Base-by-base conservation (phyloP, 2,113 vertebrate genomes). In the Chloropsis cyanopogon region DNA sequence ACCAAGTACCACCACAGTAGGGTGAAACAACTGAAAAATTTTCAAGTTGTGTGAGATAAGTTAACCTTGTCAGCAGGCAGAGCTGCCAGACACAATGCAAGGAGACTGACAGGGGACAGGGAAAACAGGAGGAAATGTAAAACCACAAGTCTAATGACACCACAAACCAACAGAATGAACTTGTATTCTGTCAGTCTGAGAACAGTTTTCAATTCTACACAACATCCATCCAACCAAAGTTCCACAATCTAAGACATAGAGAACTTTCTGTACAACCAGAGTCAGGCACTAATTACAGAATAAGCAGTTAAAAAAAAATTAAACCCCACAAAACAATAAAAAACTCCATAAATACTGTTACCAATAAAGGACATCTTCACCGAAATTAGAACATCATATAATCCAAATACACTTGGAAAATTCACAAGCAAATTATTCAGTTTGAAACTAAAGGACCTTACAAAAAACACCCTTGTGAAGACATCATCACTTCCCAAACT, bases 1-100 rank as follows among this genome's bases (percentile, higher is more conserved):
- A 71, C 11, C 5, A 4, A 21, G 24, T 21, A 53, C 4, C 69
- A 44, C 3, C 25, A 50, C 0, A 52, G 18, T 0, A 80, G 37
- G 9, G 61, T 56, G 17, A 46, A 82, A 31, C 31, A 29, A 28
- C 14, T 26, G 28, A 66, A 59, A 37, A 60, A 5, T 17, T 4
- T 5, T 9, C 18, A n/a, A 20, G 16, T 24, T 65, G 6, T 31
- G 26, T 24, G 15, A 26, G 10, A 25, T 7, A 60, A 56, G 6
- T 26, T 35, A 33, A 29, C n/a, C 22, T 56, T n/a, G 68, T 28
- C 65, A 61, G 59, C 5, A 86, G 54, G 42, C 37, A 94, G 60
- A 82, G 49, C 53, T 65, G 57, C 76, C 82, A 86, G 50, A 52
- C 20, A 42, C 59, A 37, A 33, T 12, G 33, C 69, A 50, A 70